These are phyloP conservation scores for Neolamprologus multifasciatus DNA, from an alignment of 2,797 vertebrate genomes.

Conservation along the genomic window DNA sequence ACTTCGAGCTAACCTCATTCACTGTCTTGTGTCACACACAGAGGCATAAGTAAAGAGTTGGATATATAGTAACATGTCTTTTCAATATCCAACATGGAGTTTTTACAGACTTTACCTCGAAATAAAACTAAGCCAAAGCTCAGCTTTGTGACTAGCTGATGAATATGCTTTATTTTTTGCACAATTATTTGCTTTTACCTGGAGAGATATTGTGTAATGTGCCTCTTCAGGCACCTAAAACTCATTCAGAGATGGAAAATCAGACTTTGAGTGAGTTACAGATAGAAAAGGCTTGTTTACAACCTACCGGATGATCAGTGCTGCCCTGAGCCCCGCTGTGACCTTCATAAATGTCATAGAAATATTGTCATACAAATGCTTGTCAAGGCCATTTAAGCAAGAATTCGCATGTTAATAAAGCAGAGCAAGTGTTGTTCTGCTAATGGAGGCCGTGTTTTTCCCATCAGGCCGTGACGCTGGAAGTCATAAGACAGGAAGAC, in stretches of 20 bases:
- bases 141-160: background rate
- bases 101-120: background rate
- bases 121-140: background rate
- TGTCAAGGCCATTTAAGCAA: background rate
- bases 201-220: background rate
- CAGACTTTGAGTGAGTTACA: background rate
- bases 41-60: background rate
- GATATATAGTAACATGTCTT: background rate
- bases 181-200: background rate
- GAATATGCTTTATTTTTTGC: background rate
- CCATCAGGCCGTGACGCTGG: background rate
- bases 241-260: background rate
- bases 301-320: background rate
- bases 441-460: background rate
- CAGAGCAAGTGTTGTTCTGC: background rate
- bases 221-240: background rate
- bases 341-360: background rate
- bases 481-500: constrained; percentile 38
- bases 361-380: background rate
- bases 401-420: background rate
- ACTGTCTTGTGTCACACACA: background rate
- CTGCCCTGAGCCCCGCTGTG: background rate
- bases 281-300: background rate
- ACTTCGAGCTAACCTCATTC: constrained; percentile 1
- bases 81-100: background rate